phyloP scores from a whole-genome alignment of 2,888 invertebrate genomes.

The Stenurella melanura region DNA sequence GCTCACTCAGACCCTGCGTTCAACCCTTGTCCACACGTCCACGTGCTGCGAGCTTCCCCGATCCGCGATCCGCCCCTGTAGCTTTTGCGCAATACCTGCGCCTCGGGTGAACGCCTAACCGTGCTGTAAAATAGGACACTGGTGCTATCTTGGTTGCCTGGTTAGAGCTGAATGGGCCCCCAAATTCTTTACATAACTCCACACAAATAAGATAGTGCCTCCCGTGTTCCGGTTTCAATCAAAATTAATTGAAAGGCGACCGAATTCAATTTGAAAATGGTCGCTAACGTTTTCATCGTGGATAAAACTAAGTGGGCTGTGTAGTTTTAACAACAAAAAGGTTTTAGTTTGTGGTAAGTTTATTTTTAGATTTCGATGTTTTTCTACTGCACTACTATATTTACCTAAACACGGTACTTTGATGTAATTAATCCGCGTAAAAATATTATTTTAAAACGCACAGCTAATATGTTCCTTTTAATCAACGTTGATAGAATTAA shows the following conservation, averaged over 20 bases:
- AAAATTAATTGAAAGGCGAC: constrained; percentile 35
- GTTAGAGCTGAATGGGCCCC: constrained; percentile 51
- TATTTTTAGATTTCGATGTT: constrained; percentile 48
- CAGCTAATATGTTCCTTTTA: not conserved
- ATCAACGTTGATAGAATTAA: not conserved
- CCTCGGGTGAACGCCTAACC: constrained; percentile 62
- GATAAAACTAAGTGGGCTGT: constrained; percentile 20
- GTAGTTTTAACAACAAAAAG: constrained; percentile 11
- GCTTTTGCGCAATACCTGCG: constrained; percentile 58
- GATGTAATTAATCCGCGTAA: constrained; percentile 10
- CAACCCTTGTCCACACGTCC: constrained; percentile 4
- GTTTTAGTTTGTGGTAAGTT: constrained; percentile 52
- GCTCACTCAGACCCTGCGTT: not conserved
- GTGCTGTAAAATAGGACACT: constrained; percentile 63
- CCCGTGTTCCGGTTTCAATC: constrained; percentile 45
- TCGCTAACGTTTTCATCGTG: constrained; percentile 20
- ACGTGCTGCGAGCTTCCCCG: constrained; percentile 26
- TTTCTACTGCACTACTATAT: constrained; percentile 26
- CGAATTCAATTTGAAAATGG: constrained; percentile 33
- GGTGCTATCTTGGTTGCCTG: constrained; percentile 62
- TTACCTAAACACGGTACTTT: constrained; percentile 12
- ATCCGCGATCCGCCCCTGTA: constrained; percentile 22
- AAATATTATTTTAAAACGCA: constrained; percentile 13
- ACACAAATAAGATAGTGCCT: constrained; percentile 50
- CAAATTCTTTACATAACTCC: constrained; percentile 49